phyloP scores from a whole-genome alignment of 2,797 vertebrate species.

The Lepilemur septentrionalis region DNA sequence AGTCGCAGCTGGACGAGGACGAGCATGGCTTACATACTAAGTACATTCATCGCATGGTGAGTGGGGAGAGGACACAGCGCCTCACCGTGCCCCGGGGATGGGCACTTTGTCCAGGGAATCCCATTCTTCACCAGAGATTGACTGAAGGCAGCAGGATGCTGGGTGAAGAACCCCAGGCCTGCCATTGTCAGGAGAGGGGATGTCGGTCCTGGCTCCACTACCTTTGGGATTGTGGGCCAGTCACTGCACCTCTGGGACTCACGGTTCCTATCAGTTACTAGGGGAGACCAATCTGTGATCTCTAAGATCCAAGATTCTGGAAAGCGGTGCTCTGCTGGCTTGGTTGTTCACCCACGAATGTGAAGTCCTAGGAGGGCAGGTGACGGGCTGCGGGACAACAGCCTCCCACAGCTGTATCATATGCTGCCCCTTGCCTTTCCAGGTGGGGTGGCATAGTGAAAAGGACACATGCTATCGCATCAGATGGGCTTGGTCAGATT shows the following conservation, averaged over 20 bases:
- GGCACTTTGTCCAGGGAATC: constrained; percentile 66
- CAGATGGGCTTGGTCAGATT: neutral
- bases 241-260: neutral
- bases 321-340: neutral
- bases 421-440: neutral
- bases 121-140: constrained; percentile 61
- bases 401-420: neutral
- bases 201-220: neutral
- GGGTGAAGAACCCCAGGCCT: neutral
- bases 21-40: constrained; percentile 97
- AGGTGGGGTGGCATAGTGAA: neutral
- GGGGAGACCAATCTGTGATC: neutral
- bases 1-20: constrained; percentile 87
- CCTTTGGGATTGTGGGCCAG: neutral
- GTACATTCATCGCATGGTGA: constrained; percentile 97
- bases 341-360: neutral
- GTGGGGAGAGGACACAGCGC: constrained; percentile 67
- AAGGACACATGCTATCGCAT: neutral
- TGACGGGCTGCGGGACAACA: neutral
- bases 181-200: neutral
- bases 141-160: neutral
- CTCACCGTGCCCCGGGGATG: constrained; percentile 47
- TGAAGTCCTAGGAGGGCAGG: neutral
- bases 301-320: neutral
- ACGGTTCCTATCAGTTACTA: neutral